Evolutionary conservation across 2,888 invertebrate species (phyloP), one percentile per base, ranked within the genome.

Genomic region (Griposia aprilina): DNA sequence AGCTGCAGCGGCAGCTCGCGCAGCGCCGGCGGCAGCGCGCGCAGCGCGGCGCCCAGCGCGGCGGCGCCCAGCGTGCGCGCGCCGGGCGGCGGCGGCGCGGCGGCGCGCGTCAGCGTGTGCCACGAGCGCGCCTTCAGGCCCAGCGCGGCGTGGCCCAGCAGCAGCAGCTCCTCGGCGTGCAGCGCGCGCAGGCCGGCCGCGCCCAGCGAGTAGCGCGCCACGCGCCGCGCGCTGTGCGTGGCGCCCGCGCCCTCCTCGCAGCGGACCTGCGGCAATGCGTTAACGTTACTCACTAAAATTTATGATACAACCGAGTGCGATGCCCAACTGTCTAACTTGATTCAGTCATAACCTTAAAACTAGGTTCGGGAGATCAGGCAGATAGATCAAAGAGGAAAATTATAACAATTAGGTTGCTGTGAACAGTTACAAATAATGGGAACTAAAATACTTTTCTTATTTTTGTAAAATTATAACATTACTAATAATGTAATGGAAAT

Each of bases 81-180:
- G 72, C 55, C 23, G 75, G 41, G 75, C 63, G 57, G 23, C 55
- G 74, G 71, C 55, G 77, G 52, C 20, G 60, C 70, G 55, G 15
- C 65, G 65, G 82, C 75, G 65, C 55, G 86, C 76, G 75, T 82
- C 82, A 74, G 88, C 75, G 86, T 85, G 84, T 89, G 86, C 93
- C 91, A 92, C 52, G 90, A 85, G 90, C 92, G 94, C 83, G 91
- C 92, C 90, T 92, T 92, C 15, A 93, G 82, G 66, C 92, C 90
- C 62, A 85, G 87, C 76, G 74, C 74, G 8, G 67, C 71, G 78
- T 52, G 84, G 74, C 85, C 85, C 75, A 88, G 80, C 84, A 62
- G 62, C 81, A 93, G 81, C 88, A 93, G 80, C 90, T 95, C 94
- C 88, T 95, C 95, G 36, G 93, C 93, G 90, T 91, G 90, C 89